phyloP scores from a whole-genome alignment of 2,888 invertebrate species.

The Dryocosmus kuriphilus region DNA sequence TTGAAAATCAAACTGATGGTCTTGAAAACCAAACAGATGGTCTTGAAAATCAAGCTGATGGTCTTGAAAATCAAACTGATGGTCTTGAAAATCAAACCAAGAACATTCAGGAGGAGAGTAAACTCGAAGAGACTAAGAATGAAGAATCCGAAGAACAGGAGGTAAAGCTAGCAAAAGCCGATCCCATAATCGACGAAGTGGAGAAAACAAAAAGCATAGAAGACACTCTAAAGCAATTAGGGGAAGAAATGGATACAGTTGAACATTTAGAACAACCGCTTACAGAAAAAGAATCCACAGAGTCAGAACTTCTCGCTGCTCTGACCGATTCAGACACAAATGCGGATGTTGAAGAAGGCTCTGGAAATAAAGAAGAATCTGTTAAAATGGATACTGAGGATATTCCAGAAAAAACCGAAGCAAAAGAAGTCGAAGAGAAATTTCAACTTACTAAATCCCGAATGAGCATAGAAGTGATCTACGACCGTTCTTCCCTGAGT shows the following conservation, averaged over 20 bases:
- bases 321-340: constrained; percentile 33
- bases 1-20: no score
- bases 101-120: no score
- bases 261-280: not conserved
- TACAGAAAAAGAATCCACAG: constrained; percentile 20
- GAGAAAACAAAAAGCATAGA: constrained; percentile 25
- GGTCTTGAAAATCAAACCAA: no score
- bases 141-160: not conserved
- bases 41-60: constrained; percentile 8
- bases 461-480: constrained; percentile 71
- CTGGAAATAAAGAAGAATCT: not conserved
- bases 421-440: no score
- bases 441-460: constrained; percentile 52
- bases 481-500: constrained; percentile 60
- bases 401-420: not conserved
- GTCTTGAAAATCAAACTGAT: no score
- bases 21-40: no score
- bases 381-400: not conserved
- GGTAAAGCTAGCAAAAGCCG: not conserved
- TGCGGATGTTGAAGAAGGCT: constrained; percentile 1
- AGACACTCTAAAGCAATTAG: constrained; percentile 25
- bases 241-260: not conserved
- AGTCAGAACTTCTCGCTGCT: constrained; percentile 22
- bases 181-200: not conserved
- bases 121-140: not conserved